These are phyloP conservation scores for Tetrao urogallus DNA, from an alignment of 2,113 vertebrate genomes.

Conservation along the genomic window DNA sequence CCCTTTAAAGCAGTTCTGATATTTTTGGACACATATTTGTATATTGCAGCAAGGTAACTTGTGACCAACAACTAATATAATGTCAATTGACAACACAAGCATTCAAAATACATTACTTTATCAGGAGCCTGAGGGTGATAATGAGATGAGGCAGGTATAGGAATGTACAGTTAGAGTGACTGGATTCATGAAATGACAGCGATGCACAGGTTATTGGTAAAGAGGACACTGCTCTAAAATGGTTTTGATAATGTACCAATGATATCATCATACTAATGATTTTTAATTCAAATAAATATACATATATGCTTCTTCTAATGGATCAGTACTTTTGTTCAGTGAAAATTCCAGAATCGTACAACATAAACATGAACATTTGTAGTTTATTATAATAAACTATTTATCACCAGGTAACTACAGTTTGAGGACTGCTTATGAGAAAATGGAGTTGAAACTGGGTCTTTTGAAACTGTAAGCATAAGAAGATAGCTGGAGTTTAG, in stretches of 20 bases:
- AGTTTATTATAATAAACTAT: neutral
- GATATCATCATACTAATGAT: neutral
- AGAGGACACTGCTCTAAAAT: neutral
- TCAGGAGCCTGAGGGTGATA: neutral
- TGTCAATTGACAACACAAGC: neutral
- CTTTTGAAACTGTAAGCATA: neutral
- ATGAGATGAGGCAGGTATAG: neutral
- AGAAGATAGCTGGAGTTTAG: neutral
- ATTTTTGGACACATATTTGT: neutral
- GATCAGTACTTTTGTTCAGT: neutral
- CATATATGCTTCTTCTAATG: fast-evolving
- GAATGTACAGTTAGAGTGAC: neutral
- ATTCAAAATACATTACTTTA: neutral
- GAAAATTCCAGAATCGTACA: neutral
- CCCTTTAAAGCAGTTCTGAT: neutral
- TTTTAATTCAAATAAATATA: neutral
- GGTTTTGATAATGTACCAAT: neutral
- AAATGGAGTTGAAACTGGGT: neutral
- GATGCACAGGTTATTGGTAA: neutral
- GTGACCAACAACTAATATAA: neutral
- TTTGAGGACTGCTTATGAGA: neutral
- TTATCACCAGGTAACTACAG: neutral
- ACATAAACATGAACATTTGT: neutral
- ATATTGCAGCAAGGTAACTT: neutral
- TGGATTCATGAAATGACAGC: neutral